A percentile compares a stretch with the other conserved stretches of the same genome.
phyloP scores from a whole-genome alignment of 1,140 invertebrate species.

The Panulirus ornatus region DNA sequence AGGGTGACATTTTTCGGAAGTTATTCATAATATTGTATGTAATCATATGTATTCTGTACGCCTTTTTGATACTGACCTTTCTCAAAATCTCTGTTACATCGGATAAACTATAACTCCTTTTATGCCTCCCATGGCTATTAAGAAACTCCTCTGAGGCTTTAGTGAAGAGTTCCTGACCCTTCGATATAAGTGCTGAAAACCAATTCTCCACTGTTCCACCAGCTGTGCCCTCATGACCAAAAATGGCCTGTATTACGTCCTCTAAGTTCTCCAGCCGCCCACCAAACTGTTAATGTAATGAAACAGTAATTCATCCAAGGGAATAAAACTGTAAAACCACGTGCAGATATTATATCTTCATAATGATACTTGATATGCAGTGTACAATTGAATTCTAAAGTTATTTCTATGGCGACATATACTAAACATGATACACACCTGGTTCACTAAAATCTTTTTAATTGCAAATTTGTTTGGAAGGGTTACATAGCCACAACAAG shows the following conservation, averaged over 20 bases:
- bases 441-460: too few relatives aligned
- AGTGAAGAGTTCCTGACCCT: neutral
- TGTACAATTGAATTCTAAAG: too few relatives aligned
- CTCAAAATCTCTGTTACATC: neutral
- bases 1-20: too few relatives aligned
- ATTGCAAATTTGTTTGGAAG: too few relatives aligned
- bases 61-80: neutral
- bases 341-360: too few relatives aligned
- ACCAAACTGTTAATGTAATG: neutral
- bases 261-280: neutral
- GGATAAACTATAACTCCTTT: neutral
- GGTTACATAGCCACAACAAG: too few relatives aligned
- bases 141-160: neutral
- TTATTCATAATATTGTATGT: too few relatives aligned
- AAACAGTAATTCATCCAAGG: neutral
- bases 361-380: too few relatives aligned
- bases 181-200: neutral
- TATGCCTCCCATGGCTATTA: neutral
- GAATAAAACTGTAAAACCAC: too few relatives aligned
- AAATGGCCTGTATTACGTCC: neutral
- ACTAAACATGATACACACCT: too few relatives aligned
- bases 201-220: neutral
- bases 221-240: constrained; percentile 2
- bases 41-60: too few relatives aligned
- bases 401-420: too few relatives aligned